Evolutionary conservation across 2,797 vertebrate genomes (phyloP), one percentile per base, ranked within the genome.

Genomic region (Rhynchonycteris naso): DNA sequence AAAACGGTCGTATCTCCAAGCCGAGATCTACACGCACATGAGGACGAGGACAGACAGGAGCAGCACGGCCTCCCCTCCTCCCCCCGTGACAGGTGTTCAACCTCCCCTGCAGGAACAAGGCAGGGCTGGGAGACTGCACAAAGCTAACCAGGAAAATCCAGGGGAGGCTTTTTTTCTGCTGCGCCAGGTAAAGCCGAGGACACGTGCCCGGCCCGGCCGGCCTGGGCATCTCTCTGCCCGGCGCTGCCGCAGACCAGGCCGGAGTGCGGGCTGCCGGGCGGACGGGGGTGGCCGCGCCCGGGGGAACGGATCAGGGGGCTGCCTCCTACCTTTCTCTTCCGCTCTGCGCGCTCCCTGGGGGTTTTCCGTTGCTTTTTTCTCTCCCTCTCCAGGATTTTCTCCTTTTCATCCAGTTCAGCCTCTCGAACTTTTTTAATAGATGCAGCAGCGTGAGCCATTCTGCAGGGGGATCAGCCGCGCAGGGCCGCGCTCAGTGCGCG

Each of bases 361-460:
- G 98, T 98, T 97, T 98, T 98, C 97, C 98, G 98, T 94, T 99
- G 99, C 97, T 98, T 98, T 98, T 98, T 99, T 93, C 99, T 99
- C 97, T 99, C 99, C 85, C 97, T 98, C 88, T 99, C 99, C 69
- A 98, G 98, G 93, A 96, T 97, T 94, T 99, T 99, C 96, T 99
- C 99, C 94, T 99, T 99, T 28, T 99, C 98, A 91, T 99, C 98
- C 4, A 98, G 97, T 80, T 99, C 99, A 56, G 98, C 98, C 96
- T 99, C 99, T 74, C 99, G 98, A 98, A 99, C 99, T 99, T 99
- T 99, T 98, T 99, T 99, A 98, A 99, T 99, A 96, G 99, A 99
- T 97, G 99, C 99, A 0, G 99, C 99, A 0, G 99, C 99, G 2
- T 99, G 99, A 98, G 99, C 99, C 99, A 99, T 99, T 97, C 96